Base-by-base conservation (phyloP, 2,797 vertebrate species). In the Cynopterus sphinx region DNA sequence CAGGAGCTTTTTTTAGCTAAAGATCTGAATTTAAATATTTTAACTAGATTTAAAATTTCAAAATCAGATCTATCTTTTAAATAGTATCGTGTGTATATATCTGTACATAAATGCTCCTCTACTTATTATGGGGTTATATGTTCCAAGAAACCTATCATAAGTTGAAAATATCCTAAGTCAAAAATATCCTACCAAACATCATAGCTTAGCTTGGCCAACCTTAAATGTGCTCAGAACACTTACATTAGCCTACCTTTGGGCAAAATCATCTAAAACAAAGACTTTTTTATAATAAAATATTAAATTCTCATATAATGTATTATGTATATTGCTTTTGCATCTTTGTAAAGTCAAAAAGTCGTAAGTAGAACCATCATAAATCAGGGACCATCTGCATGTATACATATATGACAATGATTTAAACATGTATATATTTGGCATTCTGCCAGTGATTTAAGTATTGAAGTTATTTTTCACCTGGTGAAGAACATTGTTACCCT, bases 11-110 rank as follows among this genome's bases (percentile, higher is more conserved):
- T 73, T 75, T 75, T 67, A 87, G 36, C 57, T 81, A 71, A 43
- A 43, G 31, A 81, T 81, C 33, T 9, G 31, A 85, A 87, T 88
- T 61, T 9, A 57, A 87, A 90, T 59, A 8, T 81, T 81, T 96
- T 75, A 39, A 75, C 73, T 46, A 90, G 24, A 65, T 43, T 67
- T 67, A 68, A 89, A 90, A 70, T 65, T 91, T 95, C 57, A 92
- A 92, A 73, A 90, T 95, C 61, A 74, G 33, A 51, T 31, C 6
- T 95, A 17, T 77, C 78, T 89, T 77, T 63, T 57, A 92, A 36
- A 78, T 49, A 82, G 31, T 53, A 43, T 84, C 31, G 11, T 61
- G 17, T 43, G 26, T 77, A 49, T 5, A 73, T 9, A 9, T 6
- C 16, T n/a, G 17, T 43, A 41, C 26, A 43, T 16, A 36, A 16